phyloP scores from a whole-genome alignment of 2,113 vertebrate genomes.

The Tragelaphus imberbis region DNA sequence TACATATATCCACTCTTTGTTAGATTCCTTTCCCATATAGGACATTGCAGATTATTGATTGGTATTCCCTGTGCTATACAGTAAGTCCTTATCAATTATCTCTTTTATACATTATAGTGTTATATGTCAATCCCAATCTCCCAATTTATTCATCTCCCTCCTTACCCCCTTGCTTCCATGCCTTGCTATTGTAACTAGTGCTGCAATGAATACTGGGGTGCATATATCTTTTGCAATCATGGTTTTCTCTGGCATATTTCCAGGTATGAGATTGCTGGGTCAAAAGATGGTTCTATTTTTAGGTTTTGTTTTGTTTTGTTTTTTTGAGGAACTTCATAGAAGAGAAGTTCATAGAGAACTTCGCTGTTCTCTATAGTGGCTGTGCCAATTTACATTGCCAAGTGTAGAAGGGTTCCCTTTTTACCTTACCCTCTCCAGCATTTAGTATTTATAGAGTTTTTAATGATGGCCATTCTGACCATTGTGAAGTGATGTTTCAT shows the following conservation, averaged over 20 bases:
- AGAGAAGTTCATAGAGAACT: too few relatives aligned
- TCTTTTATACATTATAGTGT: neutral
- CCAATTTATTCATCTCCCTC: neutral
- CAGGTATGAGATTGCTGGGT: neutral
- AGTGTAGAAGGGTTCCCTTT: neutral
- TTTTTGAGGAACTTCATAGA: neutral
- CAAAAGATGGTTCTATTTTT: neutral
- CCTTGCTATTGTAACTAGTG: neutral
- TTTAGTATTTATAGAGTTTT: neutral
- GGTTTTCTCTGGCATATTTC: neutral
- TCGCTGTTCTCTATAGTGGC: neutral
- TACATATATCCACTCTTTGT: neutral
- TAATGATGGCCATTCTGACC: neutral
- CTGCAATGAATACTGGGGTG: neutral
- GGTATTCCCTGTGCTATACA: neutral
- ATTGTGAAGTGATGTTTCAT: neutral
- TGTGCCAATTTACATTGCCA: neutral
- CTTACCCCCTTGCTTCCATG: neutral
- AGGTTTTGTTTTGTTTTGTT: too few relatives aligned
- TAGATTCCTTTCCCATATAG: neutral
- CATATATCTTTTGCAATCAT: neutral
- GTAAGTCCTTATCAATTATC: neutral
- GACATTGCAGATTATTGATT: neutral
- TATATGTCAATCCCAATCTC: neutral
- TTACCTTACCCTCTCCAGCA: neutral